A percentile compares a stretch with the other conserved stretches of the same genome.
phyloP scores from a whole-genome alignment of 1,140 invertebrate genomes.

The Diploscapter pachys region DNA sequence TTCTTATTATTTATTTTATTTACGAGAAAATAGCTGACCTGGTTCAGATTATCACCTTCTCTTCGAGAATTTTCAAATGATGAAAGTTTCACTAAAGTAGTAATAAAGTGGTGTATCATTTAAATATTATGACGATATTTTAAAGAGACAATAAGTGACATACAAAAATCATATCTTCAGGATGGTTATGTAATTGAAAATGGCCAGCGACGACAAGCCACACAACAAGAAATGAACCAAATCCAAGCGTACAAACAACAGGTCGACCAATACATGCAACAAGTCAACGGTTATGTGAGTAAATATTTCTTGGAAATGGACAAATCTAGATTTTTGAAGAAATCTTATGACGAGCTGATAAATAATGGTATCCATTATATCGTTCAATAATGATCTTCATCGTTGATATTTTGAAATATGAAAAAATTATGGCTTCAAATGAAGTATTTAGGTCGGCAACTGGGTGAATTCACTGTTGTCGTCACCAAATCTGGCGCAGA shows the following conservation, averaged over 20 bases:
- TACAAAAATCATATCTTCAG: background rate
- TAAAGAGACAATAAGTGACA: no score
- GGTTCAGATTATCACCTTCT: background rate
- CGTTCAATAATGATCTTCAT: background rate
- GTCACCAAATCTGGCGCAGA: no score
- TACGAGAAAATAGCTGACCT: no score
- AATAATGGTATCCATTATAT: no score
- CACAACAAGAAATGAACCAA: slow-evolving; percentile 23
- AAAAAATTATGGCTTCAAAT: background rate
- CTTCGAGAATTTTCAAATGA: background rate
- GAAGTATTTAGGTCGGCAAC: slow-evolving; percentile 17
- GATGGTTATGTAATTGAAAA: slow-evolving; percentile 29
- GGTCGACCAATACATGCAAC: slow-evolving; percentile 28
- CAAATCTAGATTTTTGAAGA: background rate
- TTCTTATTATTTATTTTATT: no score
- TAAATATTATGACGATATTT: no score
- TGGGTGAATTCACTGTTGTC: slow-evolving; percentile 10
- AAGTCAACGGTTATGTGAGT: slow-evolving; percentile 33
- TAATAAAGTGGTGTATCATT: no score
- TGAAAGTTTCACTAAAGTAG: background rate
- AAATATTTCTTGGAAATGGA: background rate
- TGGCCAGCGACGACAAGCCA: slow-evolving; percentile 25
- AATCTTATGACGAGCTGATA: slow-evolving; percentile 11
- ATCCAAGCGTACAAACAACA: slow-evolving; percentile 22
- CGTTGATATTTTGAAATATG: background rate